phyloP scores from a whole-genome alignment of 2,797 vertebrate species.

The Sebastes elongatus region DNA sequence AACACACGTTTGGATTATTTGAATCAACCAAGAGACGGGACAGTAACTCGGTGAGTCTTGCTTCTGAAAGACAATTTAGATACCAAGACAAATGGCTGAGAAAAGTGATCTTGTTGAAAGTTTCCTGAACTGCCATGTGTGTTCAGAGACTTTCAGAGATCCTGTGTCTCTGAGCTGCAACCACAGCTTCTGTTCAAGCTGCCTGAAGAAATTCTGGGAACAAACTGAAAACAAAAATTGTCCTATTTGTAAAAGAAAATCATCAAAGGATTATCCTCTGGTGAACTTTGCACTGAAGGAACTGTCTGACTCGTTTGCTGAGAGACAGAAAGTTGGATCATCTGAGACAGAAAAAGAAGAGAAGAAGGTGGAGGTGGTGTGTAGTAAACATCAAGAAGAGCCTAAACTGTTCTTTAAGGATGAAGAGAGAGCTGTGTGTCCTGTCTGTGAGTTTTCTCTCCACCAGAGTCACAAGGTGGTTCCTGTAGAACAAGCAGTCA shows the following conservation, averaged over 20 bases:
- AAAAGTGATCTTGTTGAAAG: too few relatives aligned
- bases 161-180: slow-evolving; percentile 61
- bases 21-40: not conserved
- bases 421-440: slow-evolving; percentile 46
- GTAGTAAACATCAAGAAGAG: not conserved
- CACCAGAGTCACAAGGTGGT: too few relatives aligned
- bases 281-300: slow-evolving; percentile 1
- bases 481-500: not conserved
- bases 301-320: slow-evolving; percentile 5
- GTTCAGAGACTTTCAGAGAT: too few relatives aligned
- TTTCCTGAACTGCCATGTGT: too few relatives aligned
- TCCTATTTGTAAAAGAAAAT: slow-evolving; percentile 26
- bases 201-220: slow-evolving; percentile 76
- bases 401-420: slow-evolving; percentile 5
- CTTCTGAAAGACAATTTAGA: too few relatives aligned
- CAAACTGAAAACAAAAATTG: slow-evolving; percentile 34
- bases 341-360: not conserved
- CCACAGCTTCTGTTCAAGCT: slow-evolving; percentile 83
- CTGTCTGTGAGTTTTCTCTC: not conserved
- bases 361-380: not conserved
- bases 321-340: too few relatives aligned
- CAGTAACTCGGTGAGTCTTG: not conserved
- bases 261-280: too few relatives aligned
- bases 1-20: not conserved
- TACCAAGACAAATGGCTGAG: too few relatives aligned